Base-by-base conservation (phyloP, 2,888 invertebrate species). In the Leucophenga montana region DNA sequence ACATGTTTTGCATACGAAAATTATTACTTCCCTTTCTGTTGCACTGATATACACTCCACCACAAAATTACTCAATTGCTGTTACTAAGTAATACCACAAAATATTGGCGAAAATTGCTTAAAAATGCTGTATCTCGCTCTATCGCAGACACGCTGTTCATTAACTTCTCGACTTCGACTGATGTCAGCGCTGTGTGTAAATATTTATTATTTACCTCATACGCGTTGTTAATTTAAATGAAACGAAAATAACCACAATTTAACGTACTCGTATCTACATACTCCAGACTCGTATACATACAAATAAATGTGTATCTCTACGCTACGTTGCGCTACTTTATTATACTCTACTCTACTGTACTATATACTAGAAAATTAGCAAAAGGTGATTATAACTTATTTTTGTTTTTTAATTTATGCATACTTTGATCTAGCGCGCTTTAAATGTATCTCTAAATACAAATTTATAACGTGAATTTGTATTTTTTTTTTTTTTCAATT, bases 301-400 rank as follows among this genome's bases (percentile, higher is more conserved):
- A 39, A 16, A 4, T 39, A 16, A 33, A 11, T 61, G 14, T 61
- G 53, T 20, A 18, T 53, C 9, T 39, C 11, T 11, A 33, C 33
- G 33, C 33, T 33, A 61, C 61, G n/a, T n/a, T 61, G 33, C 33
- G n/a, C n/a, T n/a, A 27, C 27, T 27, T 27, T 27, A 27, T 27
- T 18, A 11, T 57, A 57, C 27, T 5, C 57, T 74, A 71, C 70
- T 69, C 5, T 69, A 48, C 39, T 59, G 48, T 20, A 8, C 22
- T 61, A 78, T 77, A 77, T 83, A 83, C 78, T 76, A 72, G 69
- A 78, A 80, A 82, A 78, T 82, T 18, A 50, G 18, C 14, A 50
- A 13, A 50, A 50, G 18, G 6, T 16, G 14, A 27, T 27, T 11
- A 11, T 33, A 16, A 59, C 16, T 59, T 59, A 33, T 33, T 33